A percentile compares a stretch with the other conserved stretches of the same genome.
These are phyloP conservation scores for Calidris pugnax DNA, from an alignment of 2,113 vertebrate species.

Conservation along the genomic window DNA sequence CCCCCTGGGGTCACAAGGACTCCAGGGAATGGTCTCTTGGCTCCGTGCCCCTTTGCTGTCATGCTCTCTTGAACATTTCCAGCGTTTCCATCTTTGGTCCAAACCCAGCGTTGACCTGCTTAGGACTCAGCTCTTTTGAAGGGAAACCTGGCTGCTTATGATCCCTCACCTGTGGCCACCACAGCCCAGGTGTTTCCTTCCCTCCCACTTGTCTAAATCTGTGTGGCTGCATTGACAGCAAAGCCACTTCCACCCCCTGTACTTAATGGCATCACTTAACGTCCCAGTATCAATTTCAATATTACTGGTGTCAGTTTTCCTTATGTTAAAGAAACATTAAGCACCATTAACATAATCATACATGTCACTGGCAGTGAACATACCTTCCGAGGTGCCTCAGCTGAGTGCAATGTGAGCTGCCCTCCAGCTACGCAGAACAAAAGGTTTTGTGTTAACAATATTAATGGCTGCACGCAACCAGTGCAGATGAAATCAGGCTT, in stretches of 20 bases:
- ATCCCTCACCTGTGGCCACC: background rate
- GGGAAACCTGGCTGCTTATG: background rate
- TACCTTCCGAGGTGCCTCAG: conserved; percentile 35
- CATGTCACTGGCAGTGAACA: background rate
- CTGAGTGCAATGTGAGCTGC: conserved; percentile 27
- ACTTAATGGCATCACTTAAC: background rate
- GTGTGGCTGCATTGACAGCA: background rate
- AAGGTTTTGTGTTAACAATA: conserved; percentile 59
- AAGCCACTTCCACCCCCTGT: background rate
- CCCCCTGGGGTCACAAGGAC: rapidly evolving
- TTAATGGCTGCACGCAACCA: conserved; percentile 10
- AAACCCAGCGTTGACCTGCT: background rate
- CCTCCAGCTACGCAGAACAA: conserved; percentile 51
- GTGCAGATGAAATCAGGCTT: conserved; percentile 55
- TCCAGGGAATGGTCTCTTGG: background rate
- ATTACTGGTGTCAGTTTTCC: background rate
- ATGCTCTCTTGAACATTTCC: background rate
- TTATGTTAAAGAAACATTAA: background rate
- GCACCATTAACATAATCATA: background rate
- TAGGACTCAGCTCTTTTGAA: background rate
- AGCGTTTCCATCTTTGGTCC: background rate
- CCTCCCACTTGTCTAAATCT: rapidly evolving
- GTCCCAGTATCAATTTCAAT: background rate
- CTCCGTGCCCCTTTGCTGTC: background rate
- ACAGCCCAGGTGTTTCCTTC: background rate